A percentile compares a stretch with the other conserved stretches of the same genome.
phyloP scores from a whole-genome alignment of 2,797 vertebrate genomes.

The Lepus oiostolus region DNA sequence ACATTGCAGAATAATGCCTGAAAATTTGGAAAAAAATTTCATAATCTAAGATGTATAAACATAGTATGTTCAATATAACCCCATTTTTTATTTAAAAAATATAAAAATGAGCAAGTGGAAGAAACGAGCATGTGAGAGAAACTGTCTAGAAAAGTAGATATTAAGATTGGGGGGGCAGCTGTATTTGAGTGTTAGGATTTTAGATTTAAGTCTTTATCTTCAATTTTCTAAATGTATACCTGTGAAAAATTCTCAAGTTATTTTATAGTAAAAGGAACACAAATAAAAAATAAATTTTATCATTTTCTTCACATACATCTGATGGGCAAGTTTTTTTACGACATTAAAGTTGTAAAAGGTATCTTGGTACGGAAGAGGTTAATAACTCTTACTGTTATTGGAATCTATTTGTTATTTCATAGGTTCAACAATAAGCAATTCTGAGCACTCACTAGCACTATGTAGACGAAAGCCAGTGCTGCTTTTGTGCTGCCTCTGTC shows the following conservation, averaged over 20 bases:
- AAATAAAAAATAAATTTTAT: constrained; percentile 23
- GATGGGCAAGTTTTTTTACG: background rate
- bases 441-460: background rate
- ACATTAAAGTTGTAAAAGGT: background rate
- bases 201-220: background rate
- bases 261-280: constrained; percentile 4
- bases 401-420: constrained; percentile 25
- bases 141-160: background rate
- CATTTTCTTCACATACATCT: background rate
- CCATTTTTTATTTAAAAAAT: constrained; percentile 18
- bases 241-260: background rate
- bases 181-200: background rate
- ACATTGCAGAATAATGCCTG: background rate
- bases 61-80: background rate
- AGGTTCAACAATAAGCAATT: constrained; percentile 35
- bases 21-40: background rate
- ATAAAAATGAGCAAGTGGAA: background rate
- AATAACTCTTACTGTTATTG: background rate
- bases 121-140: background rate
- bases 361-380: background rate
- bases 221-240: background rate
- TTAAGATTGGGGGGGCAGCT: background rate
- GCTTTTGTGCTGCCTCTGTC: background rate
- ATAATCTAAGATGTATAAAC: constrained; percentile 12
- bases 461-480: background rate